These are phyloP conservation scores for Macropis europaea DNA, from an alignment of 2,888 invertebrate genomes.

Conservation along the genomic window DNA sequence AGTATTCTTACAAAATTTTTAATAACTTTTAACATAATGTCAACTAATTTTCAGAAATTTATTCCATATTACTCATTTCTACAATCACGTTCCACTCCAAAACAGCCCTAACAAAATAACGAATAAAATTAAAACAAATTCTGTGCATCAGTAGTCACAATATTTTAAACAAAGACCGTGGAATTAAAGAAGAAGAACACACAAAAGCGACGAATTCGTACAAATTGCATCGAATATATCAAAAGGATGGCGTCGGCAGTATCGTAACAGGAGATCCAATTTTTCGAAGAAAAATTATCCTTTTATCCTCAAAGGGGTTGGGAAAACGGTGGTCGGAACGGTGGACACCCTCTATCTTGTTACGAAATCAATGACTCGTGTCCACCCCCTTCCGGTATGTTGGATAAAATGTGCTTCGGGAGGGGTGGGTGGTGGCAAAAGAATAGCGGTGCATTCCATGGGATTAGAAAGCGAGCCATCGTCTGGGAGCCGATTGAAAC, in stretches of 20 bases:
- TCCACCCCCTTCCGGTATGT: constrained; percentile 6
- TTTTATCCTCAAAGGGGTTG: constrained; percentile 28
- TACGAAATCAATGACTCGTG: constrained; percentile 57
- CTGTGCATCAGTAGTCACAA: no score
- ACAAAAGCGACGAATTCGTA: no score
- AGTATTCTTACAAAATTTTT: no score
- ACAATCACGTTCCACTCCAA: no score
- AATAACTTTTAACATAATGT: no score
- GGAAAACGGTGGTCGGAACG: constrained; percentile 18
- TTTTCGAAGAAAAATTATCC: constrained; percentile 44
- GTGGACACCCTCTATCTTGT: constrained; percentile 41
- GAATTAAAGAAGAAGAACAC: no score
- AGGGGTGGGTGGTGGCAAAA: no score
- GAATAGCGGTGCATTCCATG: constrained; percentile 37
- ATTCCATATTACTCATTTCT: no score
- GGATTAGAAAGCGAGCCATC: constrained; percentile 58
- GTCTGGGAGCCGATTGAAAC: constrained; percentile 16
- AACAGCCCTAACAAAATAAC: no score
- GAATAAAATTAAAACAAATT: no score
- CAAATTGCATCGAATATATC: neutral
- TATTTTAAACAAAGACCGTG: no score
- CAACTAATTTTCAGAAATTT: no score
- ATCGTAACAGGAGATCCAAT: constrained; percentile 33
- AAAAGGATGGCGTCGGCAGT: constrained; percentile 1
- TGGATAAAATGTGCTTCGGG: constrained; percentile 41